Conservation (phyloP, 2,888 invertebrate genomes). For the Brachynemurus nebulosus region DNA sequence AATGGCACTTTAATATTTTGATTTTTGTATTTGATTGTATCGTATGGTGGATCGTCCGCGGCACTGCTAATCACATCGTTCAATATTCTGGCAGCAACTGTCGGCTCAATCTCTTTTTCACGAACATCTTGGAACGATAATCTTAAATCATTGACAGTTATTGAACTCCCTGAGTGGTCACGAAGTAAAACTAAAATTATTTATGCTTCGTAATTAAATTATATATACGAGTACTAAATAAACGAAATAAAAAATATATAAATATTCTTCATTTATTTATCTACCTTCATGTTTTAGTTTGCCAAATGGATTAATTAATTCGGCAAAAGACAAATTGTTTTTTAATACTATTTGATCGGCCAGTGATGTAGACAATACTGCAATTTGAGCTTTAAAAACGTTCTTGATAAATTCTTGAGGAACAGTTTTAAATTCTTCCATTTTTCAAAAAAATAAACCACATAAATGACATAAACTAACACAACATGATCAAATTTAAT, state of each 20-base stretch:
- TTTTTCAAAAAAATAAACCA: too few species aligned
- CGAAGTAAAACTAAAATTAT: constrained; percentile 56
- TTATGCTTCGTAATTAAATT: neutral
- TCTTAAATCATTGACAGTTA: constrained; percentile 60
- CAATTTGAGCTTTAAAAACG: constrained; percentile 81
- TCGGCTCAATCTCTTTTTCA: constrained; percentile 66
- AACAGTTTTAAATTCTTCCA: constrained; percentile 49
- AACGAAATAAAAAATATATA: constrained; percentile 12
- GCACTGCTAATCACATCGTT: constrained; percentile 36
- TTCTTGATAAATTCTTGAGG: constrained; percentile 79
- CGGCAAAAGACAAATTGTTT: constrained; percentile 81
- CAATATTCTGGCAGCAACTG: constrained; percentile 68
- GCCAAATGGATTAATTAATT: constrained; percentile 83
- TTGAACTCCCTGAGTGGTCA: constrained; percentile 63
- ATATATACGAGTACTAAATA: constrained; percentile 13
- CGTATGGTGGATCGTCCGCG: constrained; percentile 24
- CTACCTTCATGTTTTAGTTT: constrained; percentile 58
- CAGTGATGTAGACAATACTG: constrained; percentile 66
- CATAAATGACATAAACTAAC: too few species aligned
- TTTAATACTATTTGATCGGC: constrained; percentile 77
- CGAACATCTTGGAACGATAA: constrained; percentile 71
- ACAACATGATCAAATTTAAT: too few species aligned
- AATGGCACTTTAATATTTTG: constrained; percentile 55
- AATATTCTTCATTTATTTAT: constrained; percentile 14
- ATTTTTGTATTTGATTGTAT: constrained; percentile 27